Conservation (phyloP, 1,140 invertebrate species). For the Calosoma granatense region DNA sequence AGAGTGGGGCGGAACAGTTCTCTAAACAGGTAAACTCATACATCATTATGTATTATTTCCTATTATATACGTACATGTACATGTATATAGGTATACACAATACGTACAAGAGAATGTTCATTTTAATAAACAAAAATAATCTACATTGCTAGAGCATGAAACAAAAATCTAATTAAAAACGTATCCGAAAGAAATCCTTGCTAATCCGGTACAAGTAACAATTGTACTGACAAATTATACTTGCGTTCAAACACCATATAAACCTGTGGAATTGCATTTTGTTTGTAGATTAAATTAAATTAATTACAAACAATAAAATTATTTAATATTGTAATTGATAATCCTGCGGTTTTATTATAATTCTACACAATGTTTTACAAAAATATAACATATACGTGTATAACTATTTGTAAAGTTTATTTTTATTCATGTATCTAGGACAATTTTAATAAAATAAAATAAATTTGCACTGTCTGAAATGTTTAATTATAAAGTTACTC, state of each 20-base stretch:
- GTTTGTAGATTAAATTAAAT: background rate
- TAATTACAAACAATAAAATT: too few species aligned
- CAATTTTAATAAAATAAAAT: too few species aligned
- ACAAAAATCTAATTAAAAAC: background rate
- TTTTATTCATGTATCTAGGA: too few species aligned
- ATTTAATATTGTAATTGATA: too few species aligned
- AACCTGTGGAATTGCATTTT: background rate
- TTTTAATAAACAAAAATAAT: background rate
- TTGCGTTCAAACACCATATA: background rate
- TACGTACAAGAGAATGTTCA: constrained; percentile 1
- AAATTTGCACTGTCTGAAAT: too few species aligned
- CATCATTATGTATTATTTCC: constrained; percentile 17
- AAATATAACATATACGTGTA: too few species aligned
- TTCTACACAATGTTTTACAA: too few species aligned
- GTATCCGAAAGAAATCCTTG: background rate
- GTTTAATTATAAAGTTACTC: too few species aligned
- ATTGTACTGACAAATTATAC: too few species aligned
- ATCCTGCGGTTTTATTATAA: too few species aligned
- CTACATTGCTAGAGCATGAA: background rate
- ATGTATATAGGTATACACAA: background rate
- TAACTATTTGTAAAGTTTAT: too few species aligned
- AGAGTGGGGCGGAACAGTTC: constrained; percentile 56
- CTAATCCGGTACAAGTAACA: too few species aligned
- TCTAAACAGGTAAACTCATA: constrained; percentile 54
- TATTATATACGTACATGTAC: constrained; percentile 10